These are phyloP conservation scores for Thelaira solivaga DNA, from an alignment of 2,888 invertebrate species.

Conservation along the genomic window DNA sequence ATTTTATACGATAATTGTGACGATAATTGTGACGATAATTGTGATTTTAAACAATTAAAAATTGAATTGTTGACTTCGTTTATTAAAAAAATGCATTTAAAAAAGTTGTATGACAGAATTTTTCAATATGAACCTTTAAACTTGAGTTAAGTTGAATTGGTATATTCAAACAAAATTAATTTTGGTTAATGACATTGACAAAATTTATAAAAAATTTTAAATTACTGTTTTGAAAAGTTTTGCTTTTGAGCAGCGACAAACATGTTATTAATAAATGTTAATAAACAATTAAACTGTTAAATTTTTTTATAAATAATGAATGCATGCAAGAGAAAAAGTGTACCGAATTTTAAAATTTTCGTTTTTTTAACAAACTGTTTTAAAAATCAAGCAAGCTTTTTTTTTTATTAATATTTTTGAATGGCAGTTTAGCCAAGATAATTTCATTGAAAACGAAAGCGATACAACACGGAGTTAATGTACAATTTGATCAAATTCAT, in stretches of 20 bases:
- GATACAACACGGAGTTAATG: no score
- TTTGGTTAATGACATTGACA: background rate
- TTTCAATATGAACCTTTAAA: background rate
- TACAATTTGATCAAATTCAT: background rate
- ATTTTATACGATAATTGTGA: no score
- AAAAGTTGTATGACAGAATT: no score
- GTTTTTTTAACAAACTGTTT: background rate
- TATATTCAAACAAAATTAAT: background rate
- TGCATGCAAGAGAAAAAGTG: conserved; percentile 1
- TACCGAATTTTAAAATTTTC: background rate
- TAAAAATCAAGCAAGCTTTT: background rate
- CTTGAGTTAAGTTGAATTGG: background rate
- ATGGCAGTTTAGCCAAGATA: background rate
- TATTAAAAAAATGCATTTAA: no score
- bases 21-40: no score
- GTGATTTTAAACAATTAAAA: no score
- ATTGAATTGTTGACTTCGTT: no score
- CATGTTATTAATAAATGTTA: background rate
- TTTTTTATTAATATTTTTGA: background rate
- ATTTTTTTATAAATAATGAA: background rate
- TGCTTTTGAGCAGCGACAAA: background rate
- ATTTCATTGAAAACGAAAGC: conserved; percentile 12
- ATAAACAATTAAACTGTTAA: background rate
- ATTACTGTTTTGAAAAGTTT: background rate
- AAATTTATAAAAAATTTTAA: background rate